Evolutionary conservation across 1,140 invertebrate species (phyloP).

Genomic region (Myzus persicae): DNA sequence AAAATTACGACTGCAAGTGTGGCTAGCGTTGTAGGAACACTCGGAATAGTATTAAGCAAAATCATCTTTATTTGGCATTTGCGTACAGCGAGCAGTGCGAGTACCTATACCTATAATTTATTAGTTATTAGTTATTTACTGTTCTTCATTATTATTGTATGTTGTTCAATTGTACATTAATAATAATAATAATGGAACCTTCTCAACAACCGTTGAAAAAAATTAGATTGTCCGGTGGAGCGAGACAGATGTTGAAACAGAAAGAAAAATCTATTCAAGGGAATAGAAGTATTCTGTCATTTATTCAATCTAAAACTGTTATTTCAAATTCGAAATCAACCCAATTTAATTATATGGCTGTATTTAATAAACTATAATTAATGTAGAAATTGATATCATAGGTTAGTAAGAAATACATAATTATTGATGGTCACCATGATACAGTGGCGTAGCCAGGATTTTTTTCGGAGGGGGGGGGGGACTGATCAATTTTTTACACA

Average conservation of each 20-base stretch:
- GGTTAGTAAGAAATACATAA: too few relatives aligned
- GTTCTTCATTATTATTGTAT: neutral
- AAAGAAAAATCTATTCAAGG: too few relatives aligned
- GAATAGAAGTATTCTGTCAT: too few relatives aligned
- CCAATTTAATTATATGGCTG: too few relatives aligned
- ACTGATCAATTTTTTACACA: too few relatives aligned
- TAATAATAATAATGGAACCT: constrained; percentile 3
- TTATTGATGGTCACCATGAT: too few relatives aligned
- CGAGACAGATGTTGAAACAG: neutral
- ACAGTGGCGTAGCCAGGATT: too few relatives aligned
- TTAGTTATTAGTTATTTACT: neutral
- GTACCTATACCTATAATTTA: neutral
- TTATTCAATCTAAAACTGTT: too few relatives aligned
- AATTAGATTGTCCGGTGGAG: constrained; percentile 18
- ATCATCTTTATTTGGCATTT: constrained; percentile 14
- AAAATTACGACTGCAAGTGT: neutral
- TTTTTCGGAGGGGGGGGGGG: too few relatives aligned
- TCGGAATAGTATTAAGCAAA: neutral
- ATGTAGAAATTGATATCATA: too few relatives aligned
- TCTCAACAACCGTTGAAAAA: constrained; percentile 7
- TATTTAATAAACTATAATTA: too few relatives aligned
- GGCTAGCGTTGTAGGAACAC: neutral
- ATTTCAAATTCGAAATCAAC: too few relatives aligned
- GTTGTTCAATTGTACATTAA: constrained; percentile 6
- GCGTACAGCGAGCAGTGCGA: neutral